Evolutionary conservation across 2,888 invertebrate genomes (phyloP).

Genomic region (Carcina quercana): DNA sequence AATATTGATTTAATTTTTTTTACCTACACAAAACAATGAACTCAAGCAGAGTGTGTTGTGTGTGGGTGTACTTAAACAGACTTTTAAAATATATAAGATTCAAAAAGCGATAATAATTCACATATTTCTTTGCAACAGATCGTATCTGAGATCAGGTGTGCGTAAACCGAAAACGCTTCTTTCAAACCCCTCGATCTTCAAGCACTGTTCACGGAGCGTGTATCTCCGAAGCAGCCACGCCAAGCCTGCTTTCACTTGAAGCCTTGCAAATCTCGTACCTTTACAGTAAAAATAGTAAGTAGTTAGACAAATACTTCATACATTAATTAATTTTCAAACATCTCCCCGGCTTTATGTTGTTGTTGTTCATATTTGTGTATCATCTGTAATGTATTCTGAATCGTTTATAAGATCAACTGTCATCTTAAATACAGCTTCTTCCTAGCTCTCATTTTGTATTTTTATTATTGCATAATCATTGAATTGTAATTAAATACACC

Average conservation of each 20-base stretch:
- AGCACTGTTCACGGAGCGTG: constrained; percentile 10
- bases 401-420: too few species aligned
- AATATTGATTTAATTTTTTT: too few species aligned
- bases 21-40: too few species aligned
- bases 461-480: too few species aligned
- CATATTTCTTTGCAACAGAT: constrained; percentile 9
- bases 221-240: constrained; percentile 15
- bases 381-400: background rate
- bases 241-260: constrained; percentile 16
- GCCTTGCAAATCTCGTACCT: constrained; percentile 24
- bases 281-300: constrained; percentile 1
- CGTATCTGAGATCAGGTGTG: constrained; percentile 6
- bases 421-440: too few species aligned
- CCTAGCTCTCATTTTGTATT: too few species aligned
- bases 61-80: too few species aligned
- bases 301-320: background rate
- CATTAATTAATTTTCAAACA: too few species aligned
- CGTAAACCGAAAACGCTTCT: constrained; percentile 12
- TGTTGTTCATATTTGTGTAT: background rate
- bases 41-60: too few species aligned
- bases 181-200: constrained; percentile 9
- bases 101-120: too few species aligned
- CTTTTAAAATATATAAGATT: too few species aligned
- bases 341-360: background rate
- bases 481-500: too few species aligned